Evolutionary conservation across 1,140 invertebrate species (phyloP), one percentile per base, ranked within the genome.

Genomic region (Bacillus rossius): DNA sequence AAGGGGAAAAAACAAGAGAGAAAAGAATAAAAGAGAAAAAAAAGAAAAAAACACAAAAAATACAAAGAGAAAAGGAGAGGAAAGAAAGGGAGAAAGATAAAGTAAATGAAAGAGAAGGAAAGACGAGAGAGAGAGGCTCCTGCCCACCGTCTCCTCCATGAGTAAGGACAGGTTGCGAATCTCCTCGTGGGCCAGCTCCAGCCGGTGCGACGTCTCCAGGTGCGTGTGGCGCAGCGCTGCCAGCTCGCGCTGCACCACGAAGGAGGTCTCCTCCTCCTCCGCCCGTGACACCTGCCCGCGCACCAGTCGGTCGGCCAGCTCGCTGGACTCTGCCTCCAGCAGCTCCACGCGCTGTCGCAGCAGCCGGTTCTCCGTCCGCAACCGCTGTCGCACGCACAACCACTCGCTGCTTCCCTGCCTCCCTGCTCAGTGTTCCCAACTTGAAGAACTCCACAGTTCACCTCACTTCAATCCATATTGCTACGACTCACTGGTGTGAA

Each of bases 271-370:
- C 61, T 91, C 89, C 58, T 91, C 89, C 68, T 98, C 93, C 0
- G 96, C 97, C 17, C 94, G 80, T 34, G 91, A 94, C 7, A 99
- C 94, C 77, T 99, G 97, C 48, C 96, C 96, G 45, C 94, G 84
- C 2, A 99, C 94, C 62, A 99, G 78, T 59, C 93, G 81, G 75
- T 98, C 95, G 0, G 96, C 97, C 19, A 94, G 71, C 60, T 89
- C 87, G 22, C 88, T 88, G 16, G 89, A 92, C 68, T 94, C 92
- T 22, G 89, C 88, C 73, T 99, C 97, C 22, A 99, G 75, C 60
- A 96, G 84, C 69, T 99, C 96, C 47, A 96, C 94, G 63, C 94
- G 81, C 71, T 98, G 93, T 60, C 93, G 84, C 0, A 99, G 76
- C 41, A 98, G 79, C 64, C 93, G 86, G 72, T 99, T 99, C 75